Percentiles rank a stretch among this genome's conserved stretches.
Evolutionary conservation across 2,888 invertebrate genomes (phyloP).

Genomic region (Tenthredo notha): DNA sequence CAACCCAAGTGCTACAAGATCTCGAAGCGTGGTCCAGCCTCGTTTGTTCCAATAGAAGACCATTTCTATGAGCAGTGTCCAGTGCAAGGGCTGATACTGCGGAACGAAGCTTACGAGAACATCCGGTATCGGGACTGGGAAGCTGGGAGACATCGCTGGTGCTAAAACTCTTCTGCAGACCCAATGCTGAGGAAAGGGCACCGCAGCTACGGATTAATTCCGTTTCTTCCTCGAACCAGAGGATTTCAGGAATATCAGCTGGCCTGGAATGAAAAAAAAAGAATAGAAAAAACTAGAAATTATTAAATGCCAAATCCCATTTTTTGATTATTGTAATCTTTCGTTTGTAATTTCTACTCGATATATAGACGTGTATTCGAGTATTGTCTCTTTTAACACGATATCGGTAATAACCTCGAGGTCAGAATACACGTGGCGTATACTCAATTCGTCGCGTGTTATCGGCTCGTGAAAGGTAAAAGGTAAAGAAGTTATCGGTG

Average conservation of each 20-base stretch:
- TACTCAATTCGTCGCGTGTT: slow-evolving; percentile 27
- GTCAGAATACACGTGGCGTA: not conserved
- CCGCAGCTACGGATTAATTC: slow-evolving; percentile 90
- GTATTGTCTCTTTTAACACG: not conserved
- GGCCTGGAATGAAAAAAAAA: slow-evolving; percentile 75
- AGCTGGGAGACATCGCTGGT: slow-evolving; percentile 87
- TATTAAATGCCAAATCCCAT: not conserved
- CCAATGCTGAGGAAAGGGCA: slow-evolving; percentile 88
- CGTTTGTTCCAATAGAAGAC: slow-evolving; percentile 81
- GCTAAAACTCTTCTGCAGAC: slow-evolving; percentile 91
- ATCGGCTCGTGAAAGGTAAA: slow-evolving; percentile 21
- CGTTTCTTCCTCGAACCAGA: slow-evolving; percentile 88
- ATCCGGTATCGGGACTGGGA: slow-evolving; percentile 79
- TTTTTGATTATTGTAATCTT: not conserved
- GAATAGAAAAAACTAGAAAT: not conserved
- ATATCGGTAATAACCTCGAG: not conserved
- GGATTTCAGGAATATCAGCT: slow-evolving; percentile 83
- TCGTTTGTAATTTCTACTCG: not conserved
- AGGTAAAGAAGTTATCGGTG: not conserved
- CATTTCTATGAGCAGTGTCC: slow-evolving; percentile 81
- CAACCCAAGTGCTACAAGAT: slow-evolving; percentile 93
- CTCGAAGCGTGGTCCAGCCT: slow-evolving; percentile 83
- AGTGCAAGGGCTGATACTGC: slow-evolving; percentile 82
- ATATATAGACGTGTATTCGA: not conserved
- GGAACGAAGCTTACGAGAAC: slow-evolving; percentile 69